Evolutionary conservation across 2,113 vertebrate species (phyloP).

Genomic region (Macroglossus sobrinus): DNA sequence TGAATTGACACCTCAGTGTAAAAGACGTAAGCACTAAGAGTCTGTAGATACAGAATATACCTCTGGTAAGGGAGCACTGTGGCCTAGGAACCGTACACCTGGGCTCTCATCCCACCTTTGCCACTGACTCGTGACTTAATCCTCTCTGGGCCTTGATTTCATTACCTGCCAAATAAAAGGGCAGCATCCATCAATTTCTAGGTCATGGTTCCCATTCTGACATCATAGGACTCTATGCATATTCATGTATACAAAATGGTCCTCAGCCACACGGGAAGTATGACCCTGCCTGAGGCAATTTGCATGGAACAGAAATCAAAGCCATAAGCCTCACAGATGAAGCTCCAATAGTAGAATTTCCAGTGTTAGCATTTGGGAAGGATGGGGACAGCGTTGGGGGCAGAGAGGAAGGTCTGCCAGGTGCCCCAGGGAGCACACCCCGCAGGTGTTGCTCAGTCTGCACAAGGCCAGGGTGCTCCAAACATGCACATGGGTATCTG

Average conservation of each 20-base stretch:
- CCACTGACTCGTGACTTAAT: neutral
- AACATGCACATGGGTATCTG: accelerated
- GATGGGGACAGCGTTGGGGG: neutral
- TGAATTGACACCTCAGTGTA: neutral
- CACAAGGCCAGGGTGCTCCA: neutral
- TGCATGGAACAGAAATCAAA: conserved; percentile 48
- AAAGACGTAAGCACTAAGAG: neutral
- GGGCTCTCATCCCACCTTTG: neutral
- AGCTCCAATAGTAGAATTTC: neutral
- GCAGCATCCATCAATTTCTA: neutral
- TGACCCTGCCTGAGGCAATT: neutral
- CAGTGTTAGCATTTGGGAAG: neutral
- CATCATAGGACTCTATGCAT: neutral
- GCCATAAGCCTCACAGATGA: neutral
- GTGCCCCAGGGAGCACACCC: neutral
- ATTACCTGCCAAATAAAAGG: neutral
- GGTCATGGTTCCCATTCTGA: neutral
- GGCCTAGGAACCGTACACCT: neutral
- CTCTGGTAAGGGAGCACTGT: neutral
- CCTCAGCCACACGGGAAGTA: neutral
- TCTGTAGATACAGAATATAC: neutral
- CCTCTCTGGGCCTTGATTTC: neutral
- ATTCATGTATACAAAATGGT: conserved; percentile 15
- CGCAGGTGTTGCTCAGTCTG: neutral
- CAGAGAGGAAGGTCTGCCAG: neutral